Base-by-base conservation (phyloP, 2,888 invertebrate genomes). In the Ctena decussata region DNA sequence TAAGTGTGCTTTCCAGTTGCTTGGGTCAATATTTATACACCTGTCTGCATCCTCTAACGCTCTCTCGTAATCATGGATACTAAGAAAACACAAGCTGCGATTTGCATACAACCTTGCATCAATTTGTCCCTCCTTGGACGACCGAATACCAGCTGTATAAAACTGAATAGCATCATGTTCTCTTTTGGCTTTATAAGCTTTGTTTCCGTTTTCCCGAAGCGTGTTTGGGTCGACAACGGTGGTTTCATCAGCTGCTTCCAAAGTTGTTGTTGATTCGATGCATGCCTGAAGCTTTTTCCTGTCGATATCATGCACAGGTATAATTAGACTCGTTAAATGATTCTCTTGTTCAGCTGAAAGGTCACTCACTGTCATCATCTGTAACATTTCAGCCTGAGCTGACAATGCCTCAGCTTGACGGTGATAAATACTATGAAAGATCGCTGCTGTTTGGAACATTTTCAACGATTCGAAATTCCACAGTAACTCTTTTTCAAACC, bases 361-460 rank as follows among this genome's bases (percentile, higher is more conserved):
- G 5, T 81, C 60, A 15, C 77, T 69, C 12, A 73, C 37, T 35
- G 76, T 5, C n/a, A 86, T 44, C 0, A 86, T 73, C 24, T 32
- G 30, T 2, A 86, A 76, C 75, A 86, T 70, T 46, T 84, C 76
- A 1, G 72, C 75, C 73, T 86, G 86, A 11, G 60, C 73, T 0
- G 73, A 65, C 21, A 84, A 60, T 6, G 86, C 86, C 37, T 84
- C 77, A 24, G 81, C 79, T 70, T 86, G 86, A 18, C 81, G 32
- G 27, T 81, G 81, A 70, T 73, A 53, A 3, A 86, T 18, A 32
- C 86, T 83, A 60, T 86, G 83, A 44, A 77, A 84, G 0, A 86
- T 24, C 35, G 85, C 75, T 32, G 72, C 37, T 35, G 77, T 65
- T 41, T 82, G 85, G 15, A 82, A 57, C 8, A 83, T 3, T 30